Base-by-base conservation (phyloP, 2,888 invertebrate species). In the Labia minor region DNA sequence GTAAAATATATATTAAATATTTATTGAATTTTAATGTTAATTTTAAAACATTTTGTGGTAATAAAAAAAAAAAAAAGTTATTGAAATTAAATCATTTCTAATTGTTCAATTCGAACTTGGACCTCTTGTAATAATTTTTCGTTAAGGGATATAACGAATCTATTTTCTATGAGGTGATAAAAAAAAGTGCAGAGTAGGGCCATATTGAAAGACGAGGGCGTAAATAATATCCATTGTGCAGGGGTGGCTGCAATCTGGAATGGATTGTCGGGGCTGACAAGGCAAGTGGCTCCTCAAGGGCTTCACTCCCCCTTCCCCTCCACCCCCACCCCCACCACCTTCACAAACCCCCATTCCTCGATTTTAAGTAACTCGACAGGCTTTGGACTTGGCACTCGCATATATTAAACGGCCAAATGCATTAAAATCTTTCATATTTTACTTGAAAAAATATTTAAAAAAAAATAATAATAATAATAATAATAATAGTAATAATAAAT, bases 171-270 rank as follows among this genome's bases (percentile, higher is more conserved):
- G 14, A 16, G 49, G 16, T 16, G 14, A 49, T 49, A 49, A 26
- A 26, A 49, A 49, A 49, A 49, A 49, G 49, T 49, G 16, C 16
- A n/a, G 49, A 49, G 16, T 3, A 49, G 49, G 16, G 49, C 49
- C n/a, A 49, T 49, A 49, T 49, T 14, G 49, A 49, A 49, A 11
- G 49, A n/a, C n/a, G 49, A 49, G 49, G 16, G 14, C 49, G 49
- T 49, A 49, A 49, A 49, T 49, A 49, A 49, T 49, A 4, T 49
- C 49, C 49, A 49, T 49, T 49, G 49, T 49, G 49, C 49, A 49
- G 14, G 16, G 49, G 49, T 49, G n/a, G 49, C 49, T 49, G 49
- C 49, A 49, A 49, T 49, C 49, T 49, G 16, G 16, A 49, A 49
- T 49, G 14, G 49, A 49, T 49, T 49, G 49, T 49, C 49, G 16